Base-by-base conservation (phyloP, 2,113 vertebrate genomes). In the Lucifuga dentata region DNA sequence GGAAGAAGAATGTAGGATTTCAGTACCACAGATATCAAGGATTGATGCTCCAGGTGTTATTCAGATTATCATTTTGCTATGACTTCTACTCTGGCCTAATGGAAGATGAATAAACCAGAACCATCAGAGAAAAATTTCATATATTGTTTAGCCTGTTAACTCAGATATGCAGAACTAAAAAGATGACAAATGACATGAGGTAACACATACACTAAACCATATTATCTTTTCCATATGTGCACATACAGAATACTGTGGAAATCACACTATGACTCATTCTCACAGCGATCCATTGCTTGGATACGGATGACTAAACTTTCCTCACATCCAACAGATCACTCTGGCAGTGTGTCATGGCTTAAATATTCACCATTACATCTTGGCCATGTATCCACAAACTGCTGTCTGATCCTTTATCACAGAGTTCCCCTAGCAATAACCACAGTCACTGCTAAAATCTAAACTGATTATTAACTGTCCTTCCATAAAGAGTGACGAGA, bases 221-320 rank as follows among this genome's bases (percentile, higher is more conserved):
- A 76, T 86, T 23, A 84, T 76, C 20, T 58, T 76, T 86, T 78
- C 82, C 84, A 79, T 40, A 81, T 81, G 80, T 72, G 64, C 65
- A 61, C 23, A 52, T 67, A 48, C 11, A 16, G 20, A 36, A 68
- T 3, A 40, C 45, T 36, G 21, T 61, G 51, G 44, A 65, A 80
- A 57, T 55, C 38, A 23, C 46, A 43, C 49, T 9, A 2, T 5
- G 3, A 49, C 64, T n/a, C 55, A 74, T 51, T 21, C 61, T 44
- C 71, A 51, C 59, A 53, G 57, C 62, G 66, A 84, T 68, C 73
- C 69, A 71, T 3, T 57, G 58, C 68, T 61, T 69, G 66, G 62
- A 76, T 62, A 71, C 33, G 48, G 57, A 33, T 61, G 68, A 85
- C 75, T 77, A 33, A 73, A 75, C 71, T 59, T 74, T 53, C 68